Base-by-base conservation (phyloP, 2,888 invertebrate species). In the Drosophila mulleri region DNA sequence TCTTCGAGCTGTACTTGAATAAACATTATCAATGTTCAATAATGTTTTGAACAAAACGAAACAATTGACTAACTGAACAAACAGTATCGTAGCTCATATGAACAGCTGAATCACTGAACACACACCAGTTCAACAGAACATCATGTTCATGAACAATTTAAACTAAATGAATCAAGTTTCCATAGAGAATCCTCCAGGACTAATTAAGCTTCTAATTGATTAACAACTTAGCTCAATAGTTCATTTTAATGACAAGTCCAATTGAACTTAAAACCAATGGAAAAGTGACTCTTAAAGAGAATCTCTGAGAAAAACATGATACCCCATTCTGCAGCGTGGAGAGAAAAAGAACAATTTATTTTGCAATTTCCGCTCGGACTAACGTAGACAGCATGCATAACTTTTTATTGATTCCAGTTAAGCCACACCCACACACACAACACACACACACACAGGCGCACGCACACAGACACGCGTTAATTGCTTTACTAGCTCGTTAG, bases 401-500 rank as follows among this genome's bases (percentile, higher is more conserved):
- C 37, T 67, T 69, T 71, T 69, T 80, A 82, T 80, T 82, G 75
- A 82, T 79, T 80, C 71, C 75, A 67, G 71, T 71, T 52, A 59
- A 42, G 26, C 14, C 58, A 63, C 66, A 62, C 72, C 69, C 62
- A 45, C n/a, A 53, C 59, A 41, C 29, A 16, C 14, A 16, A 16
- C 8, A 26, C 37, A 47, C 37, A 44, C 26, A 47, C 66, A 66
- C 52, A 65, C 29, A 52, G 32, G 29, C 66, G 9, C 32, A 42
- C 37, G 16, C 37, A 48, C 68, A 66, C 50, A 69, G 26, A 50
- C 26, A 45, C 66, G 54, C 64, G 72, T 78, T 87, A 87, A 87
- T 89, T 85, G 83, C 85, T 83, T 87, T 89, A 87, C 74, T 87
- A 84, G 88, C 87, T 72, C 61, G 80, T 74, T 80, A 78, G 78